Conservation (phyloP, 2,797 vertebrate species). For the Acropternis orthonyx region DNA sequence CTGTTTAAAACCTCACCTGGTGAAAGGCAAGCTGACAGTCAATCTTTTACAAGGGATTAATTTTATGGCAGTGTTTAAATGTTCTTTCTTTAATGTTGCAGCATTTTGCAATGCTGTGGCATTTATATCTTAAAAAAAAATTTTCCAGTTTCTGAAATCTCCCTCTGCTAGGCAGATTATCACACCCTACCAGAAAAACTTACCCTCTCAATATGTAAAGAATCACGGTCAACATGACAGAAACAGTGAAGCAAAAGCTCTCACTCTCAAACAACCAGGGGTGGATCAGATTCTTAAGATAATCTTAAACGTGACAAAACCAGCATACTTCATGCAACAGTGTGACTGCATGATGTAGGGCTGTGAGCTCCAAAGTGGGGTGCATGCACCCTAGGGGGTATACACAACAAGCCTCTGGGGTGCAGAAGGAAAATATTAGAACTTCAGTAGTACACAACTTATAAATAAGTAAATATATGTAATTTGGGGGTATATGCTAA, state of each 20-base stretch:
- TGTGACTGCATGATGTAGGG: neutral
- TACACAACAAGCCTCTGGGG: neutral
- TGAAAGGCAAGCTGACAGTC: neutral
- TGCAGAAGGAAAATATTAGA: neutral
- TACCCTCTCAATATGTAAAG: neutral
- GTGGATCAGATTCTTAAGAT: neutral
- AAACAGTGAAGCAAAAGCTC: neutral
- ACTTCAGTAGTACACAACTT: neutral
- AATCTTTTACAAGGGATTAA: neutral
- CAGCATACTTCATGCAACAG: neutral
- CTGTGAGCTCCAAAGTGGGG: neutral
- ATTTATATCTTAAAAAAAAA: neutral
- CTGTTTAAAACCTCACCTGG: neutral
- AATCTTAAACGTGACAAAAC: neutral
- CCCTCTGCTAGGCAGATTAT: neutral
- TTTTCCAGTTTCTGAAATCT: neutral
- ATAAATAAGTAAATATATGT: neutral
- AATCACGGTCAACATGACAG: neutral
- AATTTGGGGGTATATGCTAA: neutral
- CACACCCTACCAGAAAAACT: neutral
- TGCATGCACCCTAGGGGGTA: neutral
- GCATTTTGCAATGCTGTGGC: neutral
- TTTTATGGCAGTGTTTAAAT: neutral
- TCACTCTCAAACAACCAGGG: neutral
- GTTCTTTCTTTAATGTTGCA: neutral